phyloP scores from a whole-genome alignment of 2,113 vertebrate genomes.

The Orycteropus afer region DNA sequence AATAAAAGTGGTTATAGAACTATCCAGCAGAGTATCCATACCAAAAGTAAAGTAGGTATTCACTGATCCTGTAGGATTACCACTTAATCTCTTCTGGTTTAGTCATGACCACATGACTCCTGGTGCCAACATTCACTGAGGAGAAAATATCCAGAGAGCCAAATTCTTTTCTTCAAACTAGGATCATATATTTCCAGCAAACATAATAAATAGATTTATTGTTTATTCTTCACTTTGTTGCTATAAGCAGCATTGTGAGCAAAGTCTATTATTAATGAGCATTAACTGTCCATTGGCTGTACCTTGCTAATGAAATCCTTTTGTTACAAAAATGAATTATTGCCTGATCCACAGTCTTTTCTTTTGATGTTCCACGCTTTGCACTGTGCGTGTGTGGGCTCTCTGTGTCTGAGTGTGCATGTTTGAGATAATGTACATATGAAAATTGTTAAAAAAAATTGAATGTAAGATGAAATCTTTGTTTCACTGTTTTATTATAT shows the following conservation, averaged over 20 bases:
- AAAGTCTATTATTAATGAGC: not conserved
- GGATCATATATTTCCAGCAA: not conserved
- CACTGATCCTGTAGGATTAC: not conserved
- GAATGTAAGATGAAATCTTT: constrained; percentile 5
- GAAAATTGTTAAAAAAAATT: not conserved
- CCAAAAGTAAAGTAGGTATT: constrained; percentile 3
- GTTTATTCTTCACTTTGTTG: not conserved
- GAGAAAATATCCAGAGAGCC: not conserved
- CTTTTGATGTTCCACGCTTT: not conserved
- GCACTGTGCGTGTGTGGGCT: not conserved
- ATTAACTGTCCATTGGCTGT: not conserved
- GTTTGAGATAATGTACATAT: not conserved
- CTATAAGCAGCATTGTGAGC: not conserved
- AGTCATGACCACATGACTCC: not conserved
- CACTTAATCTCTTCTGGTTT: not conserved
- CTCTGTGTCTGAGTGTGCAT: not conserved
- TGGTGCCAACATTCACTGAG: not conserved
- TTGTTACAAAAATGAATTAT: not conserved
- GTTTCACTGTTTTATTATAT: not conserved
- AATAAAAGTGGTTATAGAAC: not conserved
- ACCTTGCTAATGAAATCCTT: constrained; percentile 18
- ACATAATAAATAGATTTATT: not conserved
- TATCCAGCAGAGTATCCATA: not conserved
- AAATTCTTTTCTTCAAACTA: not conserved
- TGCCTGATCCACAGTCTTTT: not conserved